Conservation (phyloP, 2,797 vertebrate species). For the Champsocephalus gunnari region DNA sequence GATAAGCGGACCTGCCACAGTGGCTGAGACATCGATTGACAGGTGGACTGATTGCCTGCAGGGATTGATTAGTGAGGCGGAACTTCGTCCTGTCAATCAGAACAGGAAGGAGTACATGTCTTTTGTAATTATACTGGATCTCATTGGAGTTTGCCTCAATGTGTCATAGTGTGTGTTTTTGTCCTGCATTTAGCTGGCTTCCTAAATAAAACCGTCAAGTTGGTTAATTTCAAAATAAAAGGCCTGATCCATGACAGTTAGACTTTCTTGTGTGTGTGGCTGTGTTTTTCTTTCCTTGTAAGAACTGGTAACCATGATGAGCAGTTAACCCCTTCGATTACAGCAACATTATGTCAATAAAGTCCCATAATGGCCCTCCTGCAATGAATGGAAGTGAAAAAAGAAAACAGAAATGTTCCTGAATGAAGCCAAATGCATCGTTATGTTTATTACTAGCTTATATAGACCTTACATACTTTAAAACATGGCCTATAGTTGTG, state of each 20-base stretch:
- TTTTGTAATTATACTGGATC: slow-evolving; percentile 36
- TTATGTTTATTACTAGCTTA: no score
- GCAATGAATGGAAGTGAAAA: no score
- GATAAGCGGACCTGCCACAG: slow-evolving; percentile 24
- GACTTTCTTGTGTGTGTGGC: background rate
- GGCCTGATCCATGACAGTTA: slow-evolving; percentile 7
- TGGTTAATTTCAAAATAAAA: slow-evolving; percentile 28
- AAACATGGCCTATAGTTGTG: no score
- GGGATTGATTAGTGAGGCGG: slow-evolving; percentile 62
- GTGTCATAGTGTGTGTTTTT: slow-evolving; percentile 3
- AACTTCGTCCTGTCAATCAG: slow-evolving; percentile 59
- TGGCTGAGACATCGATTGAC: slow-evolving; percentile 55
- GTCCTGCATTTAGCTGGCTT: background rate
- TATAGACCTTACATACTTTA: background rate
- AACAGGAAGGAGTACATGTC: slow-evolving; percentile 45
- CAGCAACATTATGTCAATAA: no score
- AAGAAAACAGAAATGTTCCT: background rate
- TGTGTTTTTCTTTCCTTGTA: background rate
- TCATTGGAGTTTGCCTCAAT: background rate
- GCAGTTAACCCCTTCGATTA: no score
- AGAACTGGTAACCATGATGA: no score
- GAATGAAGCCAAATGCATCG: background rate
- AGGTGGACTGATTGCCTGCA: slow-evolving; percentile 60
- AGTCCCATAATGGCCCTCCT: background rate
- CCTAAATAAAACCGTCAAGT: slow-evolving; percentile 10